These are phyloP conservation scores for Notolabrus celidotus DNA, from an alignment of 2,797 vertebrate genomes.

Conservation along the genomic window DNA sequence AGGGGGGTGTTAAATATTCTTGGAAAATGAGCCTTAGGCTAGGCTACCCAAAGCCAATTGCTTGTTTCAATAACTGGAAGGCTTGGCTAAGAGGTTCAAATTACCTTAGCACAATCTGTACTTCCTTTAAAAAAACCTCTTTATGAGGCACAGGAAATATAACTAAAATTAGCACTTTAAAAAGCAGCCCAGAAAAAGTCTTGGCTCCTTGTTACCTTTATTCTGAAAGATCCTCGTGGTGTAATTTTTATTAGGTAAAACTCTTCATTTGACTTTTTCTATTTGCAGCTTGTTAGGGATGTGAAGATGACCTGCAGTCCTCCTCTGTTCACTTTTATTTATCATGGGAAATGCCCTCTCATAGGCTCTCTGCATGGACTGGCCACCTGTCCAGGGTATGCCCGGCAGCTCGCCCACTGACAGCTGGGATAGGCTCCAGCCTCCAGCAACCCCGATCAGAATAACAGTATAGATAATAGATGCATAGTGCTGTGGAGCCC, in stretches of 20 bases:
- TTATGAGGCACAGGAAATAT: conserved; percentile 12
- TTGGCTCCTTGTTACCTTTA: neutral
- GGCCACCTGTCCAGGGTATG: too few species aligned
- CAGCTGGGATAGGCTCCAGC: too few species aligned
- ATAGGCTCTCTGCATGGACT: conserved; percentile 12
- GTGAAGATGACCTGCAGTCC: conserved; percentile 26
- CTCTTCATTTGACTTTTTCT: neutral
- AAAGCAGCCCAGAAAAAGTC: neutral
- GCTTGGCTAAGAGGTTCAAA: conserved; percentile 31
- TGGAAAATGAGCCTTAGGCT: conserved; percentile 30
- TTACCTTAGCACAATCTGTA: conserved; percentile 4
- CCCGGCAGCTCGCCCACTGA: too few species aligned
- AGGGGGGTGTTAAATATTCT: conserved; percentile 48
- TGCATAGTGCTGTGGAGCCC: too few species aligned
- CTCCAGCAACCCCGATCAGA: too few species aligned
- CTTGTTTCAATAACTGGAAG: conserved; percentile 54
- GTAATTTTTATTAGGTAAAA: neutral
- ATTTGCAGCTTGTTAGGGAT: neutral
- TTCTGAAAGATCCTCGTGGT: neutral
- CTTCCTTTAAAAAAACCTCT: neutral
- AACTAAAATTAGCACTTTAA: neutral
- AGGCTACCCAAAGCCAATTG: conserved; percentile 32
- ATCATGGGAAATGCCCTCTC: conserved; percentile 31
- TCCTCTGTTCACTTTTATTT: neutral
- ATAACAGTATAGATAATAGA: too few species aligned